Base-by-base conservation (phyloP, 1,140 invertebrate genomes). In the Tribolium madens region DNA sequence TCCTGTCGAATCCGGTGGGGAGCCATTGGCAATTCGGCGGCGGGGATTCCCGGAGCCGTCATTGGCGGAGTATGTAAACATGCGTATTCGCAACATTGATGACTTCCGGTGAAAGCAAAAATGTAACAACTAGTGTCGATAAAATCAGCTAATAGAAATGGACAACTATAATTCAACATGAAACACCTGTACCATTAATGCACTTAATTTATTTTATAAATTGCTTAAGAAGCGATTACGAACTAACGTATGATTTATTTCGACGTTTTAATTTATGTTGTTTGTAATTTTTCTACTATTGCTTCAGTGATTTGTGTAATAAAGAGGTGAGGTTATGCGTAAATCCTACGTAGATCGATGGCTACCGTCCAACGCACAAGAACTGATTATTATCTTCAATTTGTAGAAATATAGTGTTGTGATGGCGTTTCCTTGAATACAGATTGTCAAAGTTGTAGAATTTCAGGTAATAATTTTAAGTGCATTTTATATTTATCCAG, bases 191-290 rank as follows among this genome's bases (percentile, higher is more conserved):
- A 64, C 57, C 2, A 21, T 64, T 64, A 64, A 64, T 64, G 57
- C 57, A 64, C 57, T 64, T 64, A 64, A 64, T 64, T 64, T 33
- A 64, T 64, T 64, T 64, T 64, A 64, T 64, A 64, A 64, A 64
- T 64, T 64, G 57, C 57, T 64, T 26, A 64, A 64, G 57, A 64
- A 64, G 57, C 57, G 57, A 64, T 64, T 64, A 64, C 57, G 57
- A 64, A 64, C 26, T n/a, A 64, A 64, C 57, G 57, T 64, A 64
- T 64, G 57, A 64, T 64, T 64, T 64, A 64, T 64, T 64, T 64
- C 57, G 57, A 64, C 57, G 57, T 64, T 64, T 64, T 64, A 64
- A 64, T 64, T 64, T 64, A 64, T 64, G 57, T 64, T 64, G 57
- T 64, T 64, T 33, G 57, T 64, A 64, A 64, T 64, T 64, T 64